Evolutionary conservation across 2,113 vertebrate species (phyloP).

Genomic region (Pseudorectes ferrugineus): DNA sequence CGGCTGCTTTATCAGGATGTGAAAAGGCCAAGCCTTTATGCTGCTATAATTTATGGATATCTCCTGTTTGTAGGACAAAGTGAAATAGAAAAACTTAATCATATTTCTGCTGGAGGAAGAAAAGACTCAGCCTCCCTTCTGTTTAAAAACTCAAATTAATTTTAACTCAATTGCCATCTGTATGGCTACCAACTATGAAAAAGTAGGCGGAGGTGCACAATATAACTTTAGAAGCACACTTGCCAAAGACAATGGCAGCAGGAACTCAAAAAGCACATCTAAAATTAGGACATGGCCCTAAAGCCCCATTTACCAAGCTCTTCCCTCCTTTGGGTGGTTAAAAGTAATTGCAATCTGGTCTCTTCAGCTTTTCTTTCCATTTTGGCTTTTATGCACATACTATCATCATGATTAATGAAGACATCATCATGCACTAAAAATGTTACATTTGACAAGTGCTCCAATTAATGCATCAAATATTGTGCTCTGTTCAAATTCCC

Average conservation of each 20-base stretch:
- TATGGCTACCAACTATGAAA: background rate
- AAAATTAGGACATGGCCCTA: background rate
- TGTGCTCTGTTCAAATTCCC: background rate
- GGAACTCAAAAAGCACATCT: background rate
- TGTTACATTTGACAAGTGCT: slow-evolving; percentile 21
- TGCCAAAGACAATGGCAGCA: background rate
- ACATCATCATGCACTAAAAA: slow-evolving; percentile 1
- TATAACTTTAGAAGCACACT: background rate
- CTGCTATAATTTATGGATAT: slow-evolving; percentile 47
- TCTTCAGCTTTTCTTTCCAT: background rate
- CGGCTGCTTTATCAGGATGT: background rate
- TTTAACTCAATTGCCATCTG: background rate
- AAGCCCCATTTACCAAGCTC: background rate
- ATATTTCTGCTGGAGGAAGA: slow-evolving; percentile 4
- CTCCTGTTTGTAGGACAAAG: slow-evolving; percentile 50
- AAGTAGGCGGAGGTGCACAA: background rate
- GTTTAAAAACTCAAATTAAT: slow-evolving; percentile 20
- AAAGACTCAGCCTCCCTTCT: background rate
- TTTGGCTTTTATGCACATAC: background rate
- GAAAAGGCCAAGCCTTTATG: slow-evolving; percentile 47
- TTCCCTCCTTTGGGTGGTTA: background rate
- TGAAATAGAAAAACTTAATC: slow-evolving; percentile 42
- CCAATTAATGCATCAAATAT: slow-evolving; percentile 13
- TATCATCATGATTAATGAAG: slow-evolving; percentile 14
- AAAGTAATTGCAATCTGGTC: background rate